Percentiles rank a stretch among this genome's conserved stretches.
Evolutionary conservation across 2,888 invertebrate genomes (phyloP).

Genomic region (Harpagoxenus sublaevis): DNA sequence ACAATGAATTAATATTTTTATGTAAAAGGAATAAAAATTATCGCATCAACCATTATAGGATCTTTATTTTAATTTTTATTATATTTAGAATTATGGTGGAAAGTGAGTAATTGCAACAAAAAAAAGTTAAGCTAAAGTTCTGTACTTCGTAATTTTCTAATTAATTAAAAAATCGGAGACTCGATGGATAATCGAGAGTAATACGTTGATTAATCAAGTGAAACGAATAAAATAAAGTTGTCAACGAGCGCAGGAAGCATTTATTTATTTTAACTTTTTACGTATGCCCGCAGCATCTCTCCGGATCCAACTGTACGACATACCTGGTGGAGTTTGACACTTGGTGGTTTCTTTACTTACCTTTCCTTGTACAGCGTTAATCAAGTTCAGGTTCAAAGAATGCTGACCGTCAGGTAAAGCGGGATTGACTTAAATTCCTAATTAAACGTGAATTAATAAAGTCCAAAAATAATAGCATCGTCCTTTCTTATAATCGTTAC

Average conservation of each 20-base stretch:
- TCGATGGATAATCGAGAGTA: background rate
- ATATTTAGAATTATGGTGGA: background rate
- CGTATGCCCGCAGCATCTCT: constrained; percentile 88
- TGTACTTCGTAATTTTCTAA: background rate
- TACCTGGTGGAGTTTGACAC: constrained; percentile 92
- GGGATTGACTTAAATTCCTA: constrained; percentile 6
- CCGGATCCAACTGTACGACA: constrained; percentile 93
- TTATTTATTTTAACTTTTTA: constrained; percentile 32
- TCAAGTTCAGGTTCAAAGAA: constrained; percentile 91
- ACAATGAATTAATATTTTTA: background rate
- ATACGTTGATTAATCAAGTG: background rate
- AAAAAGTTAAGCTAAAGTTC: background rate
- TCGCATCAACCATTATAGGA: background rate
- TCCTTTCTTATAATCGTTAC: background rate
- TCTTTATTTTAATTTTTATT: background rate
- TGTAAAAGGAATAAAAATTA: background rate
- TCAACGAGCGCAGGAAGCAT: background rate
- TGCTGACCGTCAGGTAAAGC: constrained; percentile 86
- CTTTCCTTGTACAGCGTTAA: constrained; percentile 94
- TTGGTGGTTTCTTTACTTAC: constrained; percentile 93
- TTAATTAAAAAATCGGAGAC: background rate
- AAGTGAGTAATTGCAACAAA: background rate
- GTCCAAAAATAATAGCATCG: constrained; percentile 1
- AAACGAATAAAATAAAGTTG: constrained; percentile 18
- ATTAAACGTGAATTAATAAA: background rate